phyloP scores from a whole-genome alignment of 2,797 vertebrate species.

The Arnoldichthys spilopterus region DNA sequence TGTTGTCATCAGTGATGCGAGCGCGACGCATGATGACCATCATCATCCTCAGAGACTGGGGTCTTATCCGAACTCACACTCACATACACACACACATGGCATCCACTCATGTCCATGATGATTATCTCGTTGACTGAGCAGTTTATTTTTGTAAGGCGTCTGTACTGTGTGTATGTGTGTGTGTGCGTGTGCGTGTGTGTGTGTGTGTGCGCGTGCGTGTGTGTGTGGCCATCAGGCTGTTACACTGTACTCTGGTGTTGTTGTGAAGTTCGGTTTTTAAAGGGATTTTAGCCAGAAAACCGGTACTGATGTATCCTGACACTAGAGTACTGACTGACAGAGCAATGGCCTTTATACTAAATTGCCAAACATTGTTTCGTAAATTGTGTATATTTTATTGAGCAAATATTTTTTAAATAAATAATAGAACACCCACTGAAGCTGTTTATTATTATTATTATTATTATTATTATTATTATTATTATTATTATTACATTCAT shows the following conservation, averaged over 20 bases:
- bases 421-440: constrained; percentile 62
- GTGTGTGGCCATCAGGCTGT: constrained; percentile 56
- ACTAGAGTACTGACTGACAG: constrained; percentile 65
- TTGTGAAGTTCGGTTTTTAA: constrained; percentile 98
- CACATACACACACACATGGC: neutral
- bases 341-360: constrained; percentile 64
- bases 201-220: constrained; percentile 39
- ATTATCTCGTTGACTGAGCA: constrained; percentile 58
- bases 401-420: constrained; percentile 78
- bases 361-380: constrained; percentile 70
- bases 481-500: neutral
- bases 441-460: neutral
- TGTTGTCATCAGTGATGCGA: constrained; percentile 48
- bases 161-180: constrained; percentile 35
- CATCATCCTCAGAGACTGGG: constrained; percentile 55
- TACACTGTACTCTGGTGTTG: constrained; percentile 81
- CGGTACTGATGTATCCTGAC: constrained; percentile 88
- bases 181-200: constrained; percentile 46
- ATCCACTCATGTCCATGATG: constrained; percentile 35
- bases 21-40: constrained; percentile 56
- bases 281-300: constrained; percentile 90
- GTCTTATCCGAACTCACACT: constrained; percentile 46
- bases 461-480: neutral
- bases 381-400: constrained; percentile 73
- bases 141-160: constrained; percentile 74